Evolutionary conservation across 2,797 vertebrate genomes (phyloP).

Genomic region (Ispidina lecontei): DNA sequence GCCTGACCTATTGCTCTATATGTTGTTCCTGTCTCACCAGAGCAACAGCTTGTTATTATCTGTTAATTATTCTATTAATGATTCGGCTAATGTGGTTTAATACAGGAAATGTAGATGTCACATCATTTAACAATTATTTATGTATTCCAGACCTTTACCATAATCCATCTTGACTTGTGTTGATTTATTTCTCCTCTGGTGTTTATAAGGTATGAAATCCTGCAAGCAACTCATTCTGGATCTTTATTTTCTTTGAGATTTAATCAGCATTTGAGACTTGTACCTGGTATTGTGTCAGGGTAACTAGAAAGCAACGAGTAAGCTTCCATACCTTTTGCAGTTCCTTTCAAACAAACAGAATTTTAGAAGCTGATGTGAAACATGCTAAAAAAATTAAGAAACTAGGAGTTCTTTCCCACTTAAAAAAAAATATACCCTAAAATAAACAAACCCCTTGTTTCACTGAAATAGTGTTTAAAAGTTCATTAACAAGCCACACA

Average conservation of each 20-base stretch:
- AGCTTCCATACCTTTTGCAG: constrained; percentile 17
- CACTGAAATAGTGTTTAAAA: neutral
- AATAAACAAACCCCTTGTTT: neutral
- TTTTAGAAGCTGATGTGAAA: constrained; percentile 12
- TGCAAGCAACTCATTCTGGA: constrained; percentile 53
- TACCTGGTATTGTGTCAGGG: constrained; percentile 28
- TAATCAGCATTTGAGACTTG: constrained; percentile 54
- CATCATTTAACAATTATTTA: constrained; percentile 40
- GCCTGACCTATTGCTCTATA: neutral
- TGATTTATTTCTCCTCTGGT: constrained; percentile 51
- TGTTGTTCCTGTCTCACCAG: neutral
- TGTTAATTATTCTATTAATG: constrained; percentile 25
- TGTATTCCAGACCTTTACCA: constrained; percentile 35
- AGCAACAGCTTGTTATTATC: neutral
- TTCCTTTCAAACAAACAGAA: constrained; percentile 7
- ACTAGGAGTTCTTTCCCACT: neutral
- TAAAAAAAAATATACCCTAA: neutral
- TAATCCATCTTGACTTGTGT: constrained; percentile 17
- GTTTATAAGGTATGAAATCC: constrained; percentile 50
- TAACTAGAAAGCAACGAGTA: constrained; percentile 20
- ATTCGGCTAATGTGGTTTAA: constrained; percentile 20
- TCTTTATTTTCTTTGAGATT: neutral
- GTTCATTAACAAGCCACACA: neutral
- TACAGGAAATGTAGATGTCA: neutral
- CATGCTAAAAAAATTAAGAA: neutral